Percentiles rank a stretch among this genome's conserved stretches.
These are phyloP conservation scores for Apteryx mantelli DNA, from an alignment of 2,113 vertebrate genomes.

Conservation along the genomic window DNA sequence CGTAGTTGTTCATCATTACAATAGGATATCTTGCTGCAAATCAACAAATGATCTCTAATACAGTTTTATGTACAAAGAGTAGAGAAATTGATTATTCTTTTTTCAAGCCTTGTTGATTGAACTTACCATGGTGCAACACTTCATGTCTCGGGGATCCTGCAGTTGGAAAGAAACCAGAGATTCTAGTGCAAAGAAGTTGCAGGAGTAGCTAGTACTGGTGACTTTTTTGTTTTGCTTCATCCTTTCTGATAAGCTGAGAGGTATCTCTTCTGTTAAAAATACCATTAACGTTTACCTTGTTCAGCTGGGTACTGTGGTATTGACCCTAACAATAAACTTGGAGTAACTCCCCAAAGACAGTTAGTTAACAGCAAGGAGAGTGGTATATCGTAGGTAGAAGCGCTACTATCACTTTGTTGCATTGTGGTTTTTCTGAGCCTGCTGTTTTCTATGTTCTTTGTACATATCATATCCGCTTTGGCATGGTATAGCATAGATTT, in stretches of 20 bases:
- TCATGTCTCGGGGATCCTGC: neutral
- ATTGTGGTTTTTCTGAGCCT: neutral
- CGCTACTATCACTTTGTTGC: neutral
- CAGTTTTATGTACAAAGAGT: neutral
- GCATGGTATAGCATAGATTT: neutral
- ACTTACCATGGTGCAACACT: neutral
- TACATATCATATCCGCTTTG: neutral
- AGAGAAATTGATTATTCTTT: constrained; percentile 15
- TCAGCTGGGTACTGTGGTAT: neutral
- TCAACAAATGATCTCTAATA: neutral
- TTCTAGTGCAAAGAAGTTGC: neutral
- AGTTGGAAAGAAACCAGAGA: neutral
- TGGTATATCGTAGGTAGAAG: neutral
- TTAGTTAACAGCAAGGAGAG: neutral
- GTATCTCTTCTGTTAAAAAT: neutral
- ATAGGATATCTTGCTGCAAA: neutral
- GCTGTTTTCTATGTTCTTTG: neutral
- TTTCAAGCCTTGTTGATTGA: neutral
- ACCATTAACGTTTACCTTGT: neutral
- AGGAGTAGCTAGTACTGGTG: neutral
- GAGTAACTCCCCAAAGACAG: neutral
- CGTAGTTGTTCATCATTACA: neutral
- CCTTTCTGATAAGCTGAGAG: neutral
- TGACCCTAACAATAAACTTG: neutral
- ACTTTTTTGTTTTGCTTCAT: neutral